A percentile compares a stretch with the other conserved stretches of the same genome.
Conservation (phyloP, 2,113 vertebrate species). For the Otolemur garnettii region DNA sequence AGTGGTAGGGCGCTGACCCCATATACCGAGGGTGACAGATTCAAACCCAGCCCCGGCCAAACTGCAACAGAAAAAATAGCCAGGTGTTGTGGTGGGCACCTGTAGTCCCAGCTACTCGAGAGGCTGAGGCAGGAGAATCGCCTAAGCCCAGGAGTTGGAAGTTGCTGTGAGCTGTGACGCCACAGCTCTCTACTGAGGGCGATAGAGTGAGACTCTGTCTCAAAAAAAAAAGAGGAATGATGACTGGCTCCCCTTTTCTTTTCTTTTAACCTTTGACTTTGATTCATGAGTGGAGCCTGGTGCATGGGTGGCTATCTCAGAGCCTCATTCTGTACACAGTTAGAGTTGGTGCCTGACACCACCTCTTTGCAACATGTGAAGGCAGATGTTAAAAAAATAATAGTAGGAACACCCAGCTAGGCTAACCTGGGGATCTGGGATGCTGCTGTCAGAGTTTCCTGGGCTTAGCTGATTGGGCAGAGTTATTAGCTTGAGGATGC, state of each 20-base stretch:
- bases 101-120: too few species aligned
- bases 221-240: not conserved
- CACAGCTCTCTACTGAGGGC: too few species aligned
- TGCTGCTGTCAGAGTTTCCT: not conserved
- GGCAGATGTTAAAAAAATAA: not conserved
- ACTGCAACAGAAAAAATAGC: too few species aligned
- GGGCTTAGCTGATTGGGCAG: not conserved
- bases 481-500: not conserved
- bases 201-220: too few species aligned
- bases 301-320: not conserved
- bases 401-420: not conserved
- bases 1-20: too few species aligned
- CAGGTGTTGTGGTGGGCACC: too few species aligned
- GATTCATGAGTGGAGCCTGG: rapidly evolving
- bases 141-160: too few species aligned
- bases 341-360: not conserved
- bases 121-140: too few species aligned
- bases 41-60: too few species aligned
- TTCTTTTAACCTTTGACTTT: not conserved
- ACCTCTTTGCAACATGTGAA: not conserved
- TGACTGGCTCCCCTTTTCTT: not conserved
- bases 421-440: too few species aligned
- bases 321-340: not conserved
- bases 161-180: too few species aligned
- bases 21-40: too few species aligned